A percentile compares a stretch with the other conserved stretches of the same genome.
phyloP scores from a whole-genome alignment of 2,888 invertebrate species.

The Parnassius mnemosyne region DNA sequence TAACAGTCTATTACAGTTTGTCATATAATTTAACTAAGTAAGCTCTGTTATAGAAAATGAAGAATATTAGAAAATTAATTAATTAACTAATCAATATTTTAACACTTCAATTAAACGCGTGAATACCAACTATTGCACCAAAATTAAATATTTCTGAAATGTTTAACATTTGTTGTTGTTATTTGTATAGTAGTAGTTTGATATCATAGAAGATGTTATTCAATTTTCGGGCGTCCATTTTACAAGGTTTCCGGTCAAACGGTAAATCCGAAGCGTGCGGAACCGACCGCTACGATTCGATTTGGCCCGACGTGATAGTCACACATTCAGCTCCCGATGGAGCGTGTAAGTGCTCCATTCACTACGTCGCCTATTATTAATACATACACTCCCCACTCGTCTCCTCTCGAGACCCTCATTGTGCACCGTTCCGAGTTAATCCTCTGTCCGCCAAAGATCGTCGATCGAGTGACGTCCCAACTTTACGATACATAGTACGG shows the following conservation, averaged over 20 bases:
- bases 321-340: constrained; percentile 74
- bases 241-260: constrained; percentile 55
- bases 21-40: too few species aligned
- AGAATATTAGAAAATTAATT: too few species aligned
- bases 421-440: constrained; percentile 71
- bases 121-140: not conserved
- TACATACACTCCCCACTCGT: constrained; percentile 67
- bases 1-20: too few species aligned
- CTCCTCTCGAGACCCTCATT: constrained; percentile 69
- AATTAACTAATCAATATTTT: too few species aligned
- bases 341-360: constrained; percentile 78
- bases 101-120: too few species aligned
- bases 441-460: constrained; percentile 72
- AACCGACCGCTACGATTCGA: constrained; percentile 69
- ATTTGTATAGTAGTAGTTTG: not conserved
- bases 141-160: not conserved
- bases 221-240: constrained; percentile 44
- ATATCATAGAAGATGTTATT: constrained; percentile 21
- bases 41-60: too few species aligned
- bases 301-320: constrained; percentile 75
- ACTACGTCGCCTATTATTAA: constrained; percentile 75
- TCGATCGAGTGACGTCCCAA: constrained; percentile 66
- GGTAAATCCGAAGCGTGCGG: constrained; percentile 64
- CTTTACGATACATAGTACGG: constrained; percentile 73
- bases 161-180: constrained; percentile 5